Base-by-base conservation (phyloP, 2,113 vertebrate species). In the Todiramphus chloris region DNA sequence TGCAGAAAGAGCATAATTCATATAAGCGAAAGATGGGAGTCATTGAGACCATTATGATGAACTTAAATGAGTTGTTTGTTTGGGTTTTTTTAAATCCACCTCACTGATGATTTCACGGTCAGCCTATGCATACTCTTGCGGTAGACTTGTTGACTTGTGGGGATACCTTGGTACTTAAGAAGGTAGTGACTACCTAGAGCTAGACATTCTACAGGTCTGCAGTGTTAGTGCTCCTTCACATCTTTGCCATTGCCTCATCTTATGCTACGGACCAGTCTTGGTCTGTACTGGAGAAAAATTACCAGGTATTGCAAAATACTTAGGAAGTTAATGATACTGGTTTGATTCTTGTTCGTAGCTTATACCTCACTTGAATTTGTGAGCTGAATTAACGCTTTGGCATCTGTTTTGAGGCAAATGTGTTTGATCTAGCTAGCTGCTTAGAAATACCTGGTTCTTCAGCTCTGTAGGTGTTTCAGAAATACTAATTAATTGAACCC, bases 131-230 rank as follows among this genome's bases (percentile, higher is more conserved):
- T 67, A 66, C 37, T 91, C 69, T 77, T 81, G 85, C 94, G 94
- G 87, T 78, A 87, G 78, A 66, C 39, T 62, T 1, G 3, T 69
- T 92, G 69, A 64, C 53, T 56, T 63, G 5, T 64, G 69, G 59
- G 80, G 33, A 96, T 70, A 94, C 79, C 70, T 94, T 92, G 94
- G 91, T 96, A 95, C 97, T 97, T 69, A 39, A 70, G 94, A 87
- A 96, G 88, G 46, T 87, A 66, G 79, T 30, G 76, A 30, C 53
- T 69, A 3, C 69, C 62, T 90, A 90, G 87, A 94, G 55, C 30
- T 73, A 88, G 62, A 50, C 19, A 13, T 51, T 75, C 81, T 64
- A 53, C 50, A 90, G 50, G 20, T 83, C 69, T 90, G 58, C 73
- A 56, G 53, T 89, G 79, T 87, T 89, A 62, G 20, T 73, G 63